phyloP scores from a whole-genome alignment of 2,797 vertebrate species.

The Peromyscus melanophrys region DNA sequence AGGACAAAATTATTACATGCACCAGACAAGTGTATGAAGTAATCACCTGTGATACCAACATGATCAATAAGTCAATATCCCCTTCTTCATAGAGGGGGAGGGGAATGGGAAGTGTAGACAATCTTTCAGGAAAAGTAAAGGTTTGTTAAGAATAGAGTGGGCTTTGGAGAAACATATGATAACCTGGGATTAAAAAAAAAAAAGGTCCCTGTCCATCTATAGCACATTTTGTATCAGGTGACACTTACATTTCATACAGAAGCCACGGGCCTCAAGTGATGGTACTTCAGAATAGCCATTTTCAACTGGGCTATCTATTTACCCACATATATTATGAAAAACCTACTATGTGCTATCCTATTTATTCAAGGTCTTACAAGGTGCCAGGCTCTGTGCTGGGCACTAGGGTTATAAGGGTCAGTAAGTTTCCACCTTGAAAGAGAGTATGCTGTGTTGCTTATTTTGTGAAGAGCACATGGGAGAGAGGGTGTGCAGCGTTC shows the following conservation, averaged over 20 bases:
- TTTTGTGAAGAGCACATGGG: background rate
- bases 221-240: background rate
- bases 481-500: background rate
- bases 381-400: background rate
- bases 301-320: background rate
- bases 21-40: background rate
- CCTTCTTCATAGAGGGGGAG: background rate
- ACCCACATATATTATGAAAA: background rate
- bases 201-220: background rate
- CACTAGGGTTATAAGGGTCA: background rate
- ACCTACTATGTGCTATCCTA: background rate
- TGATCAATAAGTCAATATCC: background rate
- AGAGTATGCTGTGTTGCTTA: background rate
- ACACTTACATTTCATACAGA: background rate
- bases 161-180: background rate
- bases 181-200: background rate
- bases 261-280: background rate
- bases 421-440: background rate
- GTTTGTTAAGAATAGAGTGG: background rate
- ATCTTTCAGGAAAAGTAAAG: background rate
- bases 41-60: background rate
- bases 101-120: background rate
- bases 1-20: background rate
- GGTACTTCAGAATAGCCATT: background rate
- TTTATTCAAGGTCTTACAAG: background rate